Base-by-base conservation (phyloP, 1,140 invertebrate genomes). In the Calephelis virginiensis region DNA sequence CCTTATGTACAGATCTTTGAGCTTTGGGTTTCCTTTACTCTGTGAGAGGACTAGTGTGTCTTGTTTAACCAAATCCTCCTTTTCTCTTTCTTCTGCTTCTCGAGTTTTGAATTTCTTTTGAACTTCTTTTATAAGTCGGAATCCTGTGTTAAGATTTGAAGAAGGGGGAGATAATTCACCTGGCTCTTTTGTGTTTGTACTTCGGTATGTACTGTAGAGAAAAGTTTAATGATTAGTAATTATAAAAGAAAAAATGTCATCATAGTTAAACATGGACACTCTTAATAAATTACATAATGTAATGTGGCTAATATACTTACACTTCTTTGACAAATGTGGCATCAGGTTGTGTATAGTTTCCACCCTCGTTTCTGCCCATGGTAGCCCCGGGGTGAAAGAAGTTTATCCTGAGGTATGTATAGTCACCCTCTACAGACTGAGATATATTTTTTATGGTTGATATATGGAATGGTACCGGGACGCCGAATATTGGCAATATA, bases 371-470 rank as follows among this genome's bases (percentile, higher is more conserved):
- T 70, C 97, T 95, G 1, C 97, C 98, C 93, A 99, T 96, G 5
- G 97, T 97, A 10, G 97, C 96, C 9, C 99, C 99, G 38, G 99
- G 99, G 92, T 99, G 98, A 88, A 99, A 99, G 89, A 99, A 99
- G 90, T 99, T 99, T 75, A 99, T 97, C 84, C 99, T 94, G 67
- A 99, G 94, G 92, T 99, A 99, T 0, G 98, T 99, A 85, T 99
- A 99, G 89, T 99, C 98, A 46, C 99, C 99, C 92, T 99, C 99
- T 14, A 99, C 97, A 1, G 97, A 98, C 83, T 99, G 97, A 37
- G 97, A 98, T 81, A 99, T 99, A 87, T 99, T 99, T 92, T 99
- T 99, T 61, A 99, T 98, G 5, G 97, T 99, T 0, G 98, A 98
- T 86, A 99, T 99, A 85, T 99, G 99, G 89, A 99, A 99, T 66